phyloP scores from a whole-genome alignment of 2,113 vertebrate species.

The Oncorhynchus mykiss region DNA sequence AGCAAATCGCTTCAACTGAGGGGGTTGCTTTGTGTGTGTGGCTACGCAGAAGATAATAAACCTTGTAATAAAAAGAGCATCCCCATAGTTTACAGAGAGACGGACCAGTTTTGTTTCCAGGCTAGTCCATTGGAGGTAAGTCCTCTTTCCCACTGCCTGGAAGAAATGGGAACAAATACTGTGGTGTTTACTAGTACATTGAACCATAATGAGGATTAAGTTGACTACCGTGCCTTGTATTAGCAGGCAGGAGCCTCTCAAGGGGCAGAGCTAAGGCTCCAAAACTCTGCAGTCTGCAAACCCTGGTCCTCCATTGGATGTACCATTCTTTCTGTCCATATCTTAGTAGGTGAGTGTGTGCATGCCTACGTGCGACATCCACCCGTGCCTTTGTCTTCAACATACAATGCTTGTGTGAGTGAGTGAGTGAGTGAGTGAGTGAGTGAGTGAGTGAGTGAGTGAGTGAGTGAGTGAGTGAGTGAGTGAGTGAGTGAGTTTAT shows the following conservation, averaged over 20 bases:
- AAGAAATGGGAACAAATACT: slow-evolving; percentile 47
- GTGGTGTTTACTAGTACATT: slow-evolving; percentile 20
- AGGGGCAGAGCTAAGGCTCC: neutral
- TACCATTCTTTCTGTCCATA: neutral
- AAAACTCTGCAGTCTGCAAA: no score
- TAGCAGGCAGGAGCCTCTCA: no score
- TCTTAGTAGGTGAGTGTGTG: neutral
- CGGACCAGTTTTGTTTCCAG: slow-evolving; percentile 71
- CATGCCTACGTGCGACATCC: neutral
- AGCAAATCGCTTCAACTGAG: slow-evolving; percentile 79
- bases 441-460: no score
- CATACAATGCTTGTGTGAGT: slow-evolving; percentile 20
- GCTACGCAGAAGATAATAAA: slow-evolving; percentile 69
- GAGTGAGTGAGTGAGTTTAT: slow-evolving; percentile 30
- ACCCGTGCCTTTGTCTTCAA: slow-evolving; percentile 9
- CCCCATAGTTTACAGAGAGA: slow-evolving; percentile 71
- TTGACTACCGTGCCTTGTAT: slow-evolving; percentile 1
- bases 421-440: slow-evolving; percentile 14
- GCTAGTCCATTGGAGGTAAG: slow-evolving; percentile 41
- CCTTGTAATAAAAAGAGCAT: slow-evolving; percentile 70
- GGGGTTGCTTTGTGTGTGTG: slow-evolving; percentile 70
- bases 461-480: slow-evolving; percentile 15
- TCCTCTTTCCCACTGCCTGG: slow-evolving; percentile 62
- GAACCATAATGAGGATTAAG: slow-evolving; percentile 27
- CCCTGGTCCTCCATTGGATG: no score